These are phyloP conservation scores for Exaiptasia diaphana DNA, from an alignment of 64 coral and sea anemone genomes.

Conservation along the genomic window DNA sequence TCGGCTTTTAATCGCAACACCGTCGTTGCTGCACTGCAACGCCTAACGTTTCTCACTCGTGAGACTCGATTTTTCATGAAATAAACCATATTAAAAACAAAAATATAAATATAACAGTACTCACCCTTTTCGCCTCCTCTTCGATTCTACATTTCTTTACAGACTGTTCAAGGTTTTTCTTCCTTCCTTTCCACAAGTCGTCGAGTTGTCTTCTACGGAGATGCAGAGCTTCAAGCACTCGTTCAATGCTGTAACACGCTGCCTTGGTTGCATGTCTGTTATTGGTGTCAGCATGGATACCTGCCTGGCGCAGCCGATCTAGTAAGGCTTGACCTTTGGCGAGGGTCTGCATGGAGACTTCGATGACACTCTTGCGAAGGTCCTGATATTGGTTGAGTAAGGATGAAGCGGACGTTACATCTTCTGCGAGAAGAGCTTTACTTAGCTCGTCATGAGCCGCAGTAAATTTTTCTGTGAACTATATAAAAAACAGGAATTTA, in stretches of 20 bases:
- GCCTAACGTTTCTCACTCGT: too few relatives aligned
- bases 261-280: constrained; percentile 89
- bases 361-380: constrained; percentile 77
- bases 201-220: constrained; percentile 72
- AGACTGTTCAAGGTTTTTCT: constrained; percentile 84
- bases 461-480: constrained; percentile 86
- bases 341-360: constrained; percentile 97
- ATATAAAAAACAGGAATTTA: background rate
- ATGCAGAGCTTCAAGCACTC: constrained; percentile 75
- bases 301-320: constrained; percentile 85
- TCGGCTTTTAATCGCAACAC: too few relatives aligned
- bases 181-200: constrained; percentile 84
- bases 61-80: too few relatives aligned
- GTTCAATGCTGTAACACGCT: constrained; percentile 91
- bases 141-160: constrained; percentile 93
- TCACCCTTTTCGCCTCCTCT: constrained; percentile 75
- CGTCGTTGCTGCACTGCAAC: too few relatives aligned
- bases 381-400: constrained; percentile 94
- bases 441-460: constrained; percentile 81
- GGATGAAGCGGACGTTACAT: constrained; percentile 81
- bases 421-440: constrained; percentile 74
- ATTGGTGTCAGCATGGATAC: constrained; percentile 88
- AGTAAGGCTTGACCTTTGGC: constrained; percentile 89
- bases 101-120: too few relatives aligned
- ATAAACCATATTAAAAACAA: too few relatives aligned